A percentile compares a stretch with the other conserved stretches of the same genome.
Conservation (phyloP, 2,888 invertebrate genomes). For the Hydriomena furcata region DNA sequence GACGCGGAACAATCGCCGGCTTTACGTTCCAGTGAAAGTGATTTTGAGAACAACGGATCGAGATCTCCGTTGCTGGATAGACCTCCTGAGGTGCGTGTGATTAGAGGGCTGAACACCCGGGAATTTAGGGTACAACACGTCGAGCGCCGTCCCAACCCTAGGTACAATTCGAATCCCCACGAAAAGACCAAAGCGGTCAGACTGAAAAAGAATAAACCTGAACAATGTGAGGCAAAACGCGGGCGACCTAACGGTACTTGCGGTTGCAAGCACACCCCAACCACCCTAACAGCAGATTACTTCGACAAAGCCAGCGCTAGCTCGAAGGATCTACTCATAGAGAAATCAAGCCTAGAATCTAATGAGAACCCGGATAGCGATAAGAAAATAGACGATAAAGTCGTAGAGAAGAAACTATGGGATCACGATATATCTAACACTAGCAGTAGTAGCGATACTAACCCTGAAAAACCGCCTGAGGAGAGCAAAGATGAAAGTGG, state of each 20-base stretch:
- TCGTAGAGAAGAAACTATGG: constrained; percentile 69
- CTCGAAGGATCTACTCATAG: constrained; percentile 88
- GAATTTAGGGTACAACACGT: constrained; percentile 70
- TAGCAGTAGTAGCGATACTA: constrained; percentile 83
- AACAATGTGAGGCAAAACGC: constrained; percentile 57
- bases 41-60: constrained; percentile 87
- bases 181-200: constrained; percentile 72
- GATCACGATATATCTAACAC: constrained; percentile 84
- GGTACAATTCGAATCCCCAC: constrained; percentile 44
- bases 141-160: constrained; percentile 61
- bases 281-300: constrained; percentile 61
- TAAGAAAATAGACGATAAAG: constrained; percentile 42
- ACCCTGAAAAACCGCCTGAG: constrained; percentile 60
- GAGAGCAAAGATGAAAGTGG: constrained; percentile 50
- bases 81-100: constrained; percentile 69
- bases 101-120: constrained; percentile 65
- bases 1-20: constrained; percentile 75
- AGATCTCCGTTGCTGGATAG: constrained; percentile 87
- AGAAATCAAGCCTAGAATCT: constrained; percentile 80
- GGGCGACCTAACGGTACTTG: constrained; percentile 54
- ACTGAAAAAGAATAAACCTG: constrained; percentile 72
- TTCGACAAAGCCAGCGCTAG: constrained; percentile 87
- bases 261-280: constrained; percentile 57
- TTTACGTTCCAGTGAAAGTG: constrained; percentile 84
- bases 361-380: constrained; percentile 70